phyloP scores from a whole-genome alignment of 2,888 invertebrate species.

The Sinelater perroti region DNA sequence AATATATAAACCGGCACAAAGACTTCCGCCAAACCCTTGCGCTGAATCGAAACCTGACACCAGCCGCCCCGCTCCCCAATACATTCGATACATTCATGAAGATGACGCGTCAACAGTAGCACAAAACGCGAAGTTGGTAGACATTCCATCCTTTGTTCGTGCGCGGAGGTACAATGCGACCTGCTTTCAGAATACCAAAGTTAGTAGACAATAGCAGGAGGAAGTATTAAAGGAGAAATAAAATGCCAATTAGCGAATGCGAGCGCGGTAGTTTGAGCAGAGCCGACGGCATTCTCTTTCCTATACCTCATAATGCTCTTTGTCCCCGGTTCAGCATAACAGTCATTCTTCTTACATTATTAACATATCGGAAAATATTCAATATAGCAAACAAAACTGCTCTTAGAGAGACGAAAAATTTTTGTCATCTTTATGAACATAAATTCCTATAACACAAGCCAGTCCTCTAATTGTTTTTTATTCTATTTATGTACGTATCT shows the following conservation, averaged over 20 bases:
- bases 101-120: slow-evolving; percentile 31
- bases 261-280: slow-evolving; percentile 30
- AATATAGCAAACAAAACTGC: no score
- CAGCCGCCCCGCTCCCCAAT: slow-evolving; percentile 21
- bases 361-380: no score
- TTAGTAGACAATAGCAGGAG: slow-evolving; percentile 36
- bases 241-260: slow-evolving; percentile 40
- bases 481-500: no score
- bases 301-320: slow-evolving; percentile 27
- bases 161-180: slow-evolving; percentile 34
- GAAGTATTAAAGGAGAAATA: slow-evolving; percentile 39
- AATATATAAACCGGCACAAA: slow-evolving; percentile 29
- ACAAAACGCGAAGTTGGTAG: slow-evolving; percentile 33
- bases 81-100: slow-evolving; percentile 34
- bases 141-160: slow-evolving; percentile 33
- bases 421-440: no score
- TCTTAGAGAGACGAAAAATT: no score
- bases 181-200: slow-evolving; percentile 36
- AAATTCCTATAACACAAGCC: no score
- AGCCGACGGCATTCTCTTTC: slow-evolving; percentile 24
- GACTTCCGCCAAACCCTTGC: slow-evolving; percentile 23
- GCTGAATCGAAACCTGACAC: slow-evolving; percentile 25
- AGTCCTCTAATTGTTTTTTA: no score
- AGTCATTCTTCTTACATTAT: slow-evolving; percentile 10
- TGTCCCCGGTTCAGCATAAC: slow-evolving; percentile 20